phyloP scores from a whole-genome alignment of 2,797 vertebrate genomes.

The Sardinella longiceps region DNA sequence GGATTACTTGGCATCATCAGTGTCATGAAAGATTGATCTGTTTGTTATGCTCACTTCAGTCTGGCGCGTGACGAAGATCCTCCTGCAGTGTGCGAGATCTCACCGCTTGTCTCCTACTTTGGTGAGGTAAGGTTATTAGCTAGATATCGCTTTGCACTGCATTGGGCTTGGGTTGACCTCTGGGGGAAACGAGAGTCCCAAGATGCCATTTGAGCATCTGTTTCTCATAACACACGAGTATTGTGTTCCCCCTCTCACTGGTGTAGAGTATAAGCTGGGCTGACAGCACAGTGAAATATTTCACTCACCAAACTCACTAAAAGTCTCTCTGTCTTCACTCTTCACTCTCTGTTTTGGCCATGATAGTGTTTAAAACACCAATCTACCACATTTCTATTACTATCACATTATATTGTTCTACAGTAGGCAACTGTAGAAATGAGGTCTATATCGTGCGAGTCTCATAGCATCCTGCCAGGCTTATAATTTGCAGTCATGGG shows the following conservation, averaged over 20 bases:
- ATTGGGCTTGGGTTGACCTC: neutral
- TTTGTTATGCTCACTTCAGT: constrained; percentile 57
- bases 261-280: neutral
- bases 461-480: neutral
- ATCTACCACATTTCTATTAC: neutral
- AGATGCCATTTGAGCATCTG: constrained; percentile 21
- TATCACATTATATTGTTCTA: neutral
- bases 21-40: neutral
- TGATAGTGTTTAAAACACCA: neutral
- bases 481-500: neutral
- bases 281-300: neutral
- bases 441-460: neutral
- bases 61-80: constrained; percentile 60
- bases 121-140: constrained; percentile 85
- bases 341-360: neutral
- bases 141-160: neutral
- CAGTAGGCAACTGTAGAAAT: neutral
- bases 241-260: neutral
- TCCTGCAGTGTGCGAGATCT: constrained; percentile 86
- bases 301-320: neutral
- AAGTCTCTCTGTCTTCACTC: neutral
- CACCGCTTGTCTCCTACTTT: constrained; percentile 90
- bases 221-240: constrained; percentile 16
- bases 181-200: constrained; percentile 5
- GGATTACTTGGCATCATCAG: neutral